These are phyloP conservation scores for Pseudococcus longispinus DNA, from an alignment of 2,888 invertebrate species.

Conservation along the genomic window DNA sequence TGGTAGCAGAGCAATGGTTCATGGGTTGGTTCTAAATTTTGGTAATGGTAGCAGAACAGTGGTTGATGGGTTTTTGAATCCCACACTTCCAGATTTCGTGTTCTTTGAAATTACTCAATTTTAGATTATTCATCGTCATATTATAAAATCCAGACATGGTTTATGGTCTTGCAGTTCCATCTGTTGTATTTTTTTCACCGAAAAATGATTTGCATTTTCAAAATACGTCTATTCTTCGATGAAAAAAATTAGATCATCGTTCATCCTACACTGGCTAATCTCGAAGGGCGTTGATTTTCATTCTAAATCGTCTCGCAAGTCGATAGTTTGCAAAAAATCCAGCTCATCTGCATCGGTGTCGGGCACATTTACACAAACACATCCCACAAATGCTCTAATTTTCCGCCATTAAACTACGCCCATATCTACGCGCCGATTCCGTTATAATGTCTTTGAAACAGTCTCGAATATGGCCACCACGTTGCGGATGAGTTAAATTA, in stretches of 20 bases:
- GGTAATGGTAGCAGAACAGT: no score
- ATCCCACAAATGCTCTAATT: conserved; percentile 31
- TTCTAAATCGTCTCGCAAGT: not conserved
- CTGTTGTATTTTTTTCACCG: not conserved
- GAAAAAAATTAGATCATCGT: not conserved
- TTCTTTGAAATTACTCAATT: not conserved
- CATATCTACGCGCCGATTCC: conserved; percentile 10
- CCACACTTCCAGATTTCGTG: no score
- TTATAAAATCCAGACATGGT: not conserved
- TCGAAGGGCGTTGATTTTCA: not conserved
- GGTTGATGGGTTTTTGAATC: no score
- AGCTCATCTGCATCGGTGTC: not conserved
- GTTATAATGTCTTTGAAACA: not conserved
- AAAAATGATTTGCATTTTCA: conserved; percentile 3
- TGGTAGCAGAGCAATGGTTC: no score
- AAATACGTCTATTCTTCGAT: not conserved
- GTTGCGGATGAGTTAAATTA: not conserved
- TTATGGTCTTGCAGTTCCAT: not conserved
- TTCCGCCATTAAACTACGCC: conserved; percentile 7
- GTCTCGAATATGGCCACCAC: not conserved
- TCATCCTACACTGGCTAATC: not conserved
- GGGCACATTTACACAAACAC: not conserved
- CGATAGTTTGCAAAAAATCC: not conserved
- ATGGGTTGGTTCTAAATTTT: no score
- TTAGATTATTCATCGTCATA: not conserved